A percentile compares a stretch with the other conserved stretches of the same genome.
Evolutionary conservation across 1,140 invertebrate genomes (phyloP).

Genomic region (Micrasema longulum): DNA sequence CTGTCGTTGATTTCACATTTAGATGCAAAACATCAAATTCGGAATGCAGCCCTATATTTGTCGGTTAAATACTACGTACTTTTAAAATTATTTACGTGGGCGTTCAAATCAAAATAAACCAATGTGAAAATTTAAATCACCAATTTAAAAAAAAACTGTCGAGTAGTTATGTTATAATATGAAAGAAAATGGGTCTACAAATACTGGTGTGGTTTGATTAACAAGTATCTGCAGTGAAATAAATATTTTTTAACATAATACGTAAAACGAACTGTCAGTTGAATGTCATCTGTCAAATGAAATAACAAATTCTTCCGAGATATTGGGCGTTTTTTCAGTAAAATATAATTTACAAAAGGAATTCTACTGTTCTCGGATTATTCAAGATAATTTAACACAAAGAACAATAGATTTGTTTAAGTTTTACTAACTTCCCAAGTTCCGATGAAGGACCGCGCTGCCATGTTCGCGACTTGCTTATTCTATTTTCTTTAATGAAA

Average conservation of each 20-base stretch:
- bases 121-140: slow-evolving; percentile 11
- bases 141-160: neutral
- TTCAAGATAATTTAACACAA: neutral
- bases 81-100: slow-evolving; percentile 5
- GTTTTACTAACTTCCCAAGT: slow-evolving; percentile 45
- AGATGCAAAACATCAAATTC: no score
- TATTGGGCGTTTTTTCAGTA: neutral
- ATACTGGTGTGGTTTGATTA: no score
- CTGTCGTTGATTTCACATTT: no score
- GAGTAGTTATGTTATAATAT: no score
- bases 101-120: slow-evolving; percentile 16
- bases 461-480: slow-evolving; percentile 31
- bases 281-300: slow-evolving; percentile 47
- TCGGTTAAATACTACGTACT: neutral
- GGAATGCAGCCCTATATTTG: neutral
- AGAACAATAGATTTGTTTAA: neutral
- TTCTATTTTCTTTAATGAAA: neutral
- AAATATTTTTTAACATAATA: no score
- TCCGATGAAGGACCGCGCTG: slow-evolving; percentile 35
- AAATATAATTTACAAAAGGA: neutral
- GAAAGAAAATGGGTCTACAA: no score
- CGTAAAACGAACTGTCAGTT: slow-evolving; percentile 31
- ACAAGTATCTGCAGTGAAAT: no score
- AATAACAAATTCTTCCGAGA: neutral
- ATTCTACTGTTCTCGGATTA: neutral